These are phyloP conservation scores for Ophthalmolycus amberensis DNA, from an alignment of 2,113 vertebrate species.

Conservation along the genomic window DNA sequence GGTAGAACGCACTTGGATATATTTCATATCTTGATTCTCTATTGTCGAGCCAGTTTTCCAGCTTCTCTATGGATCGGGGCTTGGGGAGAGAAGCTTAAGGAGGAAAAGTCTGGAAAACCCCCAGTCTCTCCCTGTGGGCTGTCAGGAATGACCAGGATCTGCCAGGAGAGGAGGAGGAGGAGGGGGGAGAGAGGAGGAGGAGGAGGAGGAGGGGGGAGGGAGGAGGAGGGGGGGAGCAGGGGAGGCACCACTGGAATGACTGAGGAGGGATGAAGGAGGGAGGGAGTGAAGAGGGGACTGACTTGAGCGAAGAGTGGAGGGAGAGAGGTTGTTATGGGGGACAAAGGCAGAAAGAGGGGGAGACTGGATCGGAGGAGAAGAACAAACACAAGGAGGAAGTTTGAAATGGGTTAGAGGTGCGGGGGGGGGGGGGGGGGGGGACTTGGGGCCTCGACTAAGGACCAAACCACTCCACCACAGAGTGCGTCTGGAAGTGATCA, in stretches of 20 bases:
- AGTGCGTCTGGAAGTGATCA: slow-evolving; percentile 76
- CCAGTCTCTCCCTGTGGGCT: slow-evolving; percentile 64
- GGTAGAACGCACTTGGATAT: background rate
- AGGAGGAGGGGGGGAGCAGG: no score
- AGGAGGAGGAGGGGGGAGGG: no score
- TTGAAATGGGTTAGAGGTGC: slow-evolving; percentile 18
- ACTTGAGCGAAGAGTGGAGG: slow-evolving; percentile 11
- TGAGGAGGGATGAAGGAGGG: slow-evolving; percentile 1
- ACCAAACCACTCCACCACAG: slow-evolving; percentile 48
- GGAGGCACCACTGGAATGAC: slow-evolving; percentile 46
- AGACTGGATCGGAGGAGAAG: slow-evolving; percentile 2
- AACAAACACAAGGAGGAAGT: slow-evolving; percentile 33
- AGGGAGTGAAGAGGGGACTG: slow-evolving; percentile 14
- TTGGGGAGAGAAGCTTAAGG: slow-evolving; percentile 14
- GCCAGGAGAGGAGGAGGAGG: slow-evolving; percentile 65
- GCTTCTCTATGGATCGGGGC: slow-evolving; percentile 14
- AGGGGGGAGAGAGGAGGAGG: no score
- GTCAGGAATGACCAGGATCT: slow-evolving; percentile 74
- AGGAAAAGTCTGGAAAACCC: slow-evolving; percentile 69
- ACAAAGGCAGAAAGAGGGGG: slow-evolving; percentile 17
- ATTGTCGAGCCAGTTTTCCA: slow-evolving; percentile 40
- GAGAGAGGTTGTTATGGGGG: slow-evolving; percentile 4
- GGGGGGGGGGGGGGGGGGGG: slow-evolving; percentile 18
- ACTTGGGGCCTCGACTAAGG: slow-evolving; percentile 51
- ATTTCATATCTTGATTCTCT: slow-evolving; percentile 11